Conservation (phyloP, 2,888 invertebrate genomes). For the Resseliella maxima region DNA sequence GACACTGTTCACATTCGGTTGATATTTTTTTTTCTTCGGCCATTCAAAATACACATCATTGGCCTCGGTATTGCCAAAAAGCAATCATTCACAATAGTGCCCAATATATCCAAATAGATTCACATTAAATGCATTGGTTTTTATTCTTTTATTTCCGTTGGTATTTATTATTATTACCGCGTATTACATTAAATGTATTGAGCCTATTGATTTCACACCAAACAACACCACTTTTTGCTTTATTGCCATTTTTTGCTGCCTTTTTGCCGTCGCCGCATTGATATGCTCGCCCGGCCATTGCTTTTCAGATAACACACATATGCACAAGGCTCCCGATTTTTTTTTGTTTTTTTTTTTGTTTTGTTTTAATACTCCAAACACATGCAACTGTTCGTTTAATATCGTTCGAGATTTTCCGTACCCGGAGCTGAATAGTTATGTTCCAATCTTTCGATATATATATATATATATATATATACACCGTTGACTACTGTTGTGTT, state of each 20-base stretch:
- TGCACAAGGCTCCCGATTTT: neutral
- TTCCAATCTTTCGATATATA: neutral
- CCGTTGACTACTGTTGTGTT: neutral
- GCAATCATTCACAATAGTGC: neutral
- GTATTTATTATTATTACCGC: constrained; percentile 54
- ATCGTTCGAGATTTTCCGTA: neutral
- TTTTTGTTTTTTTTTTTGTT: too few relatives aligned
- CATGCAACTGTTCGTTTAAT: neutral
- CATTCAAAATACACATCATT: neutral
- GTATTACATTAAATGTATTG: constrained; percentile 47
- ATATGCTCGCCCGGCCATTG: too few relatives aligned
- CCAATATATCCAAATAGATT: neutral
- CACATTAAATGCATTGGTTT: constrained; percentile 36
- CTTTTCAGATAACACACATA: neutral
- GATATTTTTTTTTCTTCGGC: neutral
- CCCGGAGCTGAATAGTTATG: neutral
- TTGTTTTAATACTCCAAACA: constrained; percentile 16
- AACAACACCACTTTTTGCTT: constrained; percentile 33
- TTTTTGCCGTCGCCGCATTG: neutral
- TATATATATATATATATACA: neutral
- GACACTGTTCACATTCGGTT: neutral
- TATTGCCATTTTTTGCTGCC: constrained; percentile 22
- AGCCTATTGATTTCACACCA: constrained; percentile 36
- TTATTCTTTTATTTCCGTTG: neutral
- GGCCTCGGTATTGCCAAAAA: neutral